Base-by-base conservation (phyloP, 2,113 vertebrate species). In the Nipponia nippon region DNA sequence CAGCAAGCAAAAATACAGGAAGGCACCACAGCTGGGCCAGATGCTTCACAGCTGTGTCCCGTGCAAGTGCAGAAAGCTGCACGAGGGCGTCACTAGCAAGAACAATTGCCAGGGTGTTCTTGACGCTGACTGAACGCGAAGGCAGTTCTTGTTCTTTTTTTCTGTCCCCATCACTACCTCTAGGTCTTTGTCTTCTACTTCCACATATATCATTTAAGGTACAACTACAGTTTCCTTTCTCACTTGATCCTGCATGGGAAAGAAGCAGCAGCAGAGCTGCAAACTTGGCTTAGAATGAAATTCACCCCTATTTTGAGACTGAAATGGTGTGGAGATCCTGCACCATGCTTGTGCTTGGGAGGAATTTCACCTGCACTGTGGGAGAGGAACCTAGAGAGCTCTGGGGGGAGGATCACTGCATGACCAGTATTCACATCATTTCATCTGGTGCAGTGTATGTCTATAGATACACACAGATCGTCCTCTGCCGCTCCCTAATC, bases 21-120 rank as follows among this genome's bases (percentile, higher is more conserved):
- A 93, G 87, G 55, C 88, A 55, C 14, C 75, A 88, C 85, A 96
- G 80, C 63, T 93, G 67, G 75, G 32, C 42, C 42, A 94, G 52
- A 90, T 85, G 69, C n/a, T 85, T 82, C 70, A 70, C 4, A 11
- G 46, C 32, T 81, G 22, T 11, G 23, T 13, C 25, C 47, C 0
- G 1, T 62, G 32, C 29, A 46, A 87, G 8, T 22, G 26, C 59
- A 67, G 49, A 81, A 91, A 81, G 36, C 19, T 95, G 73, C 34
- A 63, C 2, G 2, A 88, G 17, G 42, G 19, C 7, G 2, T 11
- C 75, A 56, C 78, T 38, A 71, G 36, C 36, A 69, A 85, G 91
- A 93, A 58, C 3, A 34, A 6, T 38, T 83, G 15, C n/a, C 36
- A 76, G 36, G 27, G 15, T 0, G 0, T 46, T 72, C 16, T 79